These are phyloP conservation scores for Amphiprion clarkii DNA, from an alignment of 2,797 vertebrate genomes.

Conservation along the genomic window DNA sequence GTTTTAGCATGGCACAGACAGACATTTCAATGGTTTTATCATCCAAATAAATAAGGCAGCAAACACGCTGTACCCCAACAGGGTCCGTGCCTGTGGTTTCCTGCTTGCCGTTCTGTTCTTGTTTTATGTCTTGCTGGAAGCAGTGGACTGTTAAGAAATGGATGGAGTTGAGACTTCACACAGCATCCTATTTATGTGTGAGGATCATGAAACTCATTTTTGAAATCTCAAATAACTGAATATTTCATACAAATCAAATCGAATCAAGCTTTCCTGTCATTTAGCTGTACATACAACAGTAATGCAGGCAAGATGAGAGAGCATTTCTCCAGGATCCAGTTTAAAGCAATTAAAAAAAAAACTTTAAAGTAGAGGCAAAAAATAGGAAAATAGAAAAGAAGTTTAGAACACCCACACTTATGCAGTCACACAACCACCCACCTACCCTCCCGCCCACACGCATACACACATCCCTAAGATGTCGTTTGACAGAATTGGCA, in stretches of 20 bases:
- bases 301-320: too few species aligned
- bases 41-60: background rate
- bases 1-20: background rate
- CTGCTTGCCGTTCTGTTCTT: background rate
- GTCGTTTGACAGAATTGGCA: too few species aligned
- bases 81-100: background rate
- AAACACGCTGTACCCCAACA: background rate
- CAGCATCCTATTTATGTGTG: background rate
- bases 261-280: too few species aligned
- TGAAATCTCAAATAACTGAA: background rate
- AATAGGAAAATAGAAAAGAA: too few species aligned
- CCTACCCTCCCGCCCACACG: too few species aligned
- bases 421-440: too few species aligned
- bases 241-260: slow-evolving; percentile 1
- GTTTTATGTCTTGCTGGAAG: background rate
- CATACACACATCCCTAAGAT: too few species aligned
- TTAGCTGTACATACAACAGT: too few species aligned
- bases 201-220: background rate
- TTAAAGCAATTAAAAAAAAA: too few species aligned
- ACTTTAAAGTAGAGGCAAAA: too few species aligned
- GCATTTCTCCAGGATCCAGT: too few species aligned
- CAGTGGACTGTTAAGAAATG: background rate
- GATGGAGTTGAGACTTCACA: background rate
- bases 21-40: background rate
- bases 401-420: too few species aligned